Evolutionary conservation across 2,113 vertebrate species (phyloP), one percentile per base, ranked within the genome.

Genomic region (Suncus etruscus): DNA sequence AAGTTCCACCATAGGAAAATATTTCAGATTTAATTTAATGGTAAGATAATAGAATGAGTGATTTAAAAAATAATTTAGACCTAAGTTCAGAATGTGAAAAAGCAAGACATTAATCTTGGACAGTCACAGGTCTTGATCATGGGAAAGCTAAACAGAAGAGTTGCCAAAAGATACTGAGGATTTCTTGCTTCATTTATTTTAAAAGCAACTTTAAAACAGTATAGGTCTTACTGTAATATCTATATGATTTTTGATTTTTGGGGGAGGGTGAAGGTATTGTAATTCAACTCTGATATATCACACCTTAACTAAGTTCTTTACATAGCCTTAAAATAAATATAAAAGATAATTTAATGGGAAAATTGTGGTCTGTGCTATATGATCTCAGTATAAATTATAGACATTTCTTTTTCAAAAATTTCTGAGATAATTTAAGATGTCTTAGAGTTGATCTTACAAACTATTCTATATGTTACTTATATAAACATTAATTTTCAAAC

Each of bases 371-470:
- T 51, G 45, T 20, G 54, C 25, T 84, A 39, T 7, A 58, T 88
- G 15, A 78, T 80, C 48, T 91, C 83, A 84, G 89, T 27, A 85
- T 91, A 86, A 87, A 76, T 58, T 29, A 83, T 45, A 81, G 18
- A 1, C 70, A 61, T 32, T 87, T 32, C 70, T 88, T 90, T 77
- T 12, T 11, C 81, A 77, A 81, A 61, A 65, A 20, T 76, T 63
- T 48, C 25, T 73, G 18, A 86, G 48, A 74, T 92, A 4, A 63
- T 51, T 90, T 90, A 76, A 83, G 86, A 77, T 91, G 74, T 24
- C 12, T 84, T 76, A 87, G 86, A 91, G 10, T 45, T 79, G 12
- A 86, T 25, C 1, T 77, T 93, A 47, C 85, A 86, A 72, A 76
- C 45, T 83, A 79, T 72, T 88, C 20, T 81, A 20, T 31, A 3